These are phyloP conservation scores for Tricholauxania praeusta DNA, from an alignment of 2,888 invertebrate genomes.

Conservation along the genomic window DNA sequence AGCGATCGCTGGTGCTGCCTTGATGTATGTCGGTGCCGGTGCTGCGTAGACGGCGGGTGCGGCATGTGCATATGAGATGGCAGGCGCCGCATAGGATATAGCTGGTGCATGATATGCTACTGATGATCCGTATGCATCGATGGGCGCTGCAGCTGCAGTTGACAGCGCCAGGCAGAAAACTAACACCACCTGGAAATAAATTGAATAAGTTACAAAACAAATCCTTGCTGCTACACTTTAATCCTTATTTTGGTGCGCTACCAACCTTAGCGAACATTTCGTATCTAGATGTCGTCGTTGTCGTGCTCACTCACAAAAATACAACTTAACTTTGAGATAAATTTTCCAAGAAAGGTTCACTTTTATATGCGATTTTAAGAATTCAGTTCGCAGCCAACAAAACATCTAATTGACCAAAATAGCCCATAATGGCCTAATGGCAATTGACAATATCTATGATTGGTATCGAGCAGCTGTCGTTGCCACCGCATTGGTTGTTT, in stretches of 20 bases:
- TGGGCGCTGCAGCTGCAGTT: constrained; percentile 56
- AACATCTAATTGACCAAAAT: constrained; percentile 8
- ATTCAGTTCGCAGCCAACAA: constrained; percentile 19
- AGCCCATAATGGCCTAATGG: constrained; percentile 44
- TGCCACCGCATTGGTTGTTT: constrained; percentile 10
- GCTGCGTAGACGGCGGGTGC: constrained; percentile 53
- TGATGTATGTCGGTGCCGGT: constrained; percentile 37
- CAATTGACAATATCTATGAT: constrained; percentile 56
- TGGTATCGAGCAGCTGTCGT: constrained; percentile 43
- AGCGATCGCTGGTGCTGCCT: constrained; percentile 57
- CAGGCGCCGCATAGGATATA: constrained; percentile 52
- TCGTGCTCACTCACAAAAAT: constrained; percentile 64
- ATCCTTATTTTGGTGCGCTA: not conserved
- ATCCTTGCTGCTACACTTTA: not conserved
- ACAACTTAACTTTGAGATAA: constrained; percentile 66
- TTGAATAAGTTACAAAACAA: constrained; percentile 12
- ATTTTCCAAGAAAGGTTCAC: constrained; percentile 60
- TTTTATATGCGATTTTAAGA: constrained; percentile 60
- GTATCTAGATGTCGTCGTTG: constrained; percentile 39
- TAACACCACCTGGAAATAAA: constrained; percentile 55
- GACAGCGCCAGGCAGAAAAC: constrained; percentile 59
- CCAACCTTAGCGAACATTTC: constrained; percentile 64
- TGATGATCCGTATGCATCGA: constrained; percentile 54
- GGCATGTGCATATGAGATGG: constrained; percentile 43
- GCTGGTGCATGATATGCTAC: constrained; percentile 40